Base-by-base conservation (phyloP, 2,888 invertebrate genomes). In the Scaptomyza tumidula region DNA sequence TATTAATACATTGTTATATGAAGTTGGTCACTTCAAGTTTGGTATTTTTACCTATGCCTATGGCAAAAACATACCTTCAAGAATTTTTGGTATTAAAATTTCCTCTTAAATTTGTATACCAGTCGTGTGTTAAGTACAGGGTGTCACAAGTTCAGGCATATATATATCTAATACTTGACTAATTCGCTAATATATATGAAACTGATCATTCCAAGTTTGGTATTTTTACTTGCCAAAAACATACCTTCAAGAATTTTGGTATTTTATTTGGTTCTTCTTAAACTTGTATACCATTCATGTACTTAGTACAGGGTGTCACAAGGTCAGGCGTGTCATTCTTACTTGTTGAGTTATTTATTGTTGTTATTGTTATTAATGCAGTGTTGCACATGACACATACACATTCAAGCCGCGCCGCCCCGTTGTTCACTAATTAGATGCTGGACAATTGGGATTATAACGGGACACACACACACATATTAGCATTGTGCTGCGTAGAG, bases 371-470 rank as follows among this genome's bases (percentile, higher is more conserved):
- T 74, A 58, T 68, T 62, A 52, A 54, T 73, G 61, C 11, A 13
- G 19, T 64, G 61, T 50, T 60, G 57, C 48, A 57, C 44, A 52
- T 68, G 77, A 67, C 78, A 73, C 81, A 73, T 78, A 67, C 78
- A 73, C 81, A 73, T 78, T 78, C 62, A 57, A 43, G 61, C 74
- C 48, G 44, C 41, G 61, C 74, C 48, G 44, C 41, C 48, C 67
- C 52, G 71, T 78, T 74, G 62, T 65, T 53, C 74, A 62, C 70
- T 85, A 82, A 87, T 86, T 80, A 74, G 68, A 71, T 65, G 80
- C 53, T 63, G 58, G 52, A 75, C 75, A 69, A 56, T 63, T 62
- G 56, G 56, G 62, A 62, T 71, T 73, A 67, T 59, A 76, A 55
- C 86, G 69, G 72, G 48, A 16, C 41, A 50, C 50, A 71, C 56